Conservation (phyloP, 2,113 vertebrate genomes). For the Coregonus clupeaformis region DNA sequence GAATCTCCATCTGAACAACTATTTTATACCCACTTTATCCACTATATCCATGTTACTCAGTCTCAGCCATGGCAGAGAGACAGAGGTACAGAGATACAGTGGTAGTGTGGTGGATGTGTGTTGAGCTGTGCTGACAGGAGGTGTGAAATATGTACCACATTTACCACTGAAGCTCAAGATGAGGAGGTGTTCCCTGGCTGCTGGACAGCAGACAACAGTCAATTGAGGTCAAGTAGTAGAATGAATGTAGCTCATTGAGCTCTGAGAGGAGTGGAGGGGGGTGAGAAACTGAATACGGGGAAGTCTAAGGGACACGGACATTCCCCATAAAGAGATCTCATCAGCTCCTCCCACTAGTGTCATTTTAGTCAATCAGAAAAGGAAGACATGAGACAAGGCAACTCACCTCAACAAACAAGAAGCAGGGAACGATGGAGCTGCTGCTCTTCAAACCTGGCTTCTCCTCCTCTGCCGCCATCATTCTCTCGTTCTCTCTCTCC, state of each 20-base stretch:
- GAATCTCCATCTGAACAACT: not conserved
- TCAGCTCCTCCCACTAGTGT: not conserved
- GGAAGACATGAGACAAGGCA: not conserved
- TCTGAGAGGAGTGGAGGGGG: not conserved
- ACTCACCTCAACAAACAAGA: conserved; percentile 89
- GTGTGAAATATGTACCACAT: conserved; percentile 45
- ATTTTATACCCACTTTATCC: not conserved
- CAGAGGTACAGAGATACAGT: not conserved
- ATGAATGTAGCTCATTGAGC: not conserved
- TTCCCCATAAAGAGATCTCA: not conserved
- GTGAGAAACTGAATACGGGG: not conserved
- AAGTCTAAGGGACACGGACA: not conserved
- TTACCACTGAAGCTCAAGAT: too few relatives aligned
- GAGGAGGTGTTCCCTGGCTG: not conserved
- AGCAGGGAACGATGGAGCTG: conserved; percentile 86
- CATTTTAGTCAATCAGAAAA: not conserved
- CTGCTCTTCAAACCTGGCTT: conserved; percentile 83
- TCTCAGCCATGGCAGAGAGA: not conserved
- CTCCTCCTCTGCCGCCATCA: conserved; percentile 76
- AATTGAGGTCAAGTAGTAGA: conserved; percentile 15
- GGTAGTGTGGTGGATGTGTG: conserved; percentile 13
- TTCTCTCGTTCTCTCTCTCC: conserved; percentile 15
- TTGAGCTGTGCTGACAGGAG: conserved; percentile 10
- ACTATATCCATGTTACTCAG: not conserved
- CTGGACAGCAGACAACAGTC: not conserved